Base-by-base conservation (phyloP, 2,888 invertebrate genomes). In the Notocelia uddmanniana region DNA sequence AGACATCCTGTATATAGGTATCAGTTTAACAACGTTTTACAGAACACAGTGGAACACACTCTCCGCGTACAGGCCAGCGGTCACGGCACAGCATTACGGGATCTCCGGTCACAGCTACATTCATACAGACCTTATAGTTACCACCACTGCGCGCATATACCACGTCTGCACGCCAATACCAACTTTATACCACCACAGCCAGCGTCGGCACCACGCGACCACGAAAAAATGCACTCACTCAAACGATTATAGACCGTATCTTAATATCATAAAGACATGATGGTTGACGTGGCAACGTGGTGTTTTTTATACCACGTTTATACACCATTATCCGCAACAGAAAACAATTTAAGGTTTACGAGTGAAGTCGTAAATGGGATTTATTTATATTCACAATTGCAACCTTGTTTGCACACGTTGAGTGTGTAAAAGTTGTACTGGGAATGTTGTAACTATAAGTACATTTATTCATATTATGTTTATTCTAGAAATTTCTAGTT, bases 281-380 rank as follows among this genome's bases (percentile, higher is more conserved):
- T 52, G n/a, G 0, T 18, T 64, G 52, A 21, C 3, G 21, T 11
- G 15, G 37, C 48, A 31, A 21, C 21, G 5, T 54, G 52, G 64
- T 54, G 15, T 11, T 37, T 54, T 37, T 48, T 69, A 69, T 48
- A 73, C 69, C 64, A 68, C 64, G 55, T 58, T 64, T 72, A 68
- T 72, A 64, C 64, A 67, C 69, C 69, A 73, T 70, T 70, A 68
- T 62, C 85, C 83, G 83, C 84, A 81, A 80, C 79, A 78, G 82
- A 85, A 86, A 85, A 90, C 90, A 89, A 91, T 90, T 90, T 89
- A 86, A 87, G 90, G 81, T 91, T 92, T 91, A 92, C 90, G 89
- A 88, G 90, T 88, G 86, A 83, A 82, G 77, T 85, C 89, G 89
- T 90, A 91, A 91, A 92, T 89, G 86, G 81, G 74, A 75, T 87